Evolutionary conservation across 53 echinoderm and acorn worm species (phyloP), one percentile per base, ranked within the genome.

Genomic region (Mesocentrotus franciscanus): DNA sequence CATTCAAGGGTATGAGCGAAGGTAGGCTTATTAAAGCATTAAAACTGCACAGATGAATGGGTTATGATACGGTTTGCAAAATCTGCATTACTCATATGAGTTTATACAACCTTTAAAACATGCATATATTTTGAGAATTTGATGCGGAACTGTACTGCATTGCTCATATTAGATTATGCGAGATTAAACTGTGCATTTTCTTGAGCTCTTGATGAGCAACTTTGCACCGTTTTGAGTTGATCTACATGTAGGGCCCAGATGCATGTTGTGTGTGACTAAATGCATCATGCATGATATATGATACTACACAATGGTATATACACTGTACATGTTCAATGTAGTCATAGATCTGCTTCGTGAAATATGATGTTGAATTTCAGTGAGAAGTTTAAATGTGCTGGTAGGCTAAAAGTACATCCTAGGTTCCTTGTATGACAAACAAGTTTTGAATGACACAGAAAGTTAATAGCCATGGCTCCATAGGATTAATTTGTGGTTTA

Each of bases 1-100:
- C 96, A 13, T 92, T 97, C 90, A 95, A 97, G 95, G 96, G 96
- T 90, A 72, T 96, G 92, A 68, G 58, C 81, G 85, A 97, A 97
- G 97, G 97, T 97, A 97, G 91, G 85, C 85, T 94, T 57, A 81
- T 24, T 11, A n/a, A 27, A 56, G 57, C 56, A 27, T 87, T 27
- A 58, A 58, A 9, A 87, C 42, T 87, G 87, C 87, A 87, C 87
- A 57, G 87, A 87, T 87, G 87, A 87, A 87, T 87, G 87, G 12
- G 12, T 10, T 26, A 27, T 56, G 87, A 87, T 87, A 57, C 14
- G 27, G 56, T n/a, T 87, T 27, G 49, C 84, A 42, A 4, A 84
- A 84, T 87, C 87, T 57, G 87, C 87, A 56, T 10, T 57, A 58
- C 56, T 87, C 58, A n/a, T 57, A 26, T 26, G 26, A 26, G 87